Evolutionary conservation across 2,888 invertebrate species (phyloP).

Genomic region (Oscheius sp.): DNA sequence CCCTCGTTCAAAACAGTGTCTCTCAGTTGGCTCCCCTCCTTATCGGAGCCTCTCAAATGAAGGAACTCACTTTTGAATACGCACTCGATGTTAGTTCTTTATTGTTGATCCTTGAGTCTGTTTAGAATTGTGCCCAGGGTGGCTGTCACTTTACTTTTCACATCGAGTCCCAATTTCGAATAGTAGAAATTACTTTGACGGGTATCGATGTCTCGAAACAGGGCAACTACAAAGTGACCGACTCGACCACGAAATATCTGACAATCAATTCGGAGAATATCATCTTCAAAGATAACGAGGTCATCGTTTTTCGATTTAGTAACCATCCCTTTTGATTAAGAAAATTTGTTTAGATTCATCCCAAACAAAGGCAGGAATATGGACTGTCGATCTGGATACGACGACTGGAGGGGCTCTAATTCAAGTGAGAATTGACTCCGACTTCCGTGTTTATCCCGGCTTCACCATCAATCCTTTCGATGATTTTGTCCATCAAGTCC

Average conservation of each 20-base stretch:
- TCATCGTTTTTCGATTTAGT: slow-evolving; percentile 10
- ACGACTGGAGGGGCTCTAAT: neutral
- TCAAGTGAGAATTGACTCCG: slow-evolving; percentile 3
- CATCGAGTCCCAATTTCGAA: slow-evolving; percentile 1
- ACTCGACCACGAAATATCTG: neutral
- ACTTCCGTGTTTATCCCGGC: slow-evolving; percentile 12
- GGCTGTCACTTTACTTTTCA: no score
- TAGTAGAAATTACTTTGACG: neutral
- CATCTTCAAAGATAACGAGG: slow-evolving; percentile 2
- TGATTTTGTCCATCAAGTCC: slow-evolving; percentile 25
- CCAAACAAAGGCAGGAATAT: neutral
- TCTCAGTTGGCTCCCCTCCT: neutral
- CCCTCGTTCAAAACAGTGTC: slow-evolving; percentile 19
- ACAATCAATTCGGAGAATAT: neutral
- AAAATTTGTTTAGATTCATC: neutral
- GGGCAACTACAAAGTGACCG: neutral
- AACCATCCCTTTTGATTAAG: neutral
- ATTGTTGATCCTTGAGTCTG: no score
- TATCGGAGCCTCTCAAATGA: neutral
- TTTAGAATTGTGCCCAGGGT: no score
- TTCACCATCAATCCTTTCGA: slow-evolving; percentile 8
- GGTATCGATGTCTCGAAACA: neutral
- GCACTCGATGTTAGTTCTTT: neutral
- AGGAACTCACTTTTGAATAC: neutral
- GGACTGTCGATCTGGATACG: neutral